These are phyloP conservation scores for Criorhina ranunculi DNA, from an alignment of 2,888 invertebrate species.

Conservation along the genomic window DNA sequence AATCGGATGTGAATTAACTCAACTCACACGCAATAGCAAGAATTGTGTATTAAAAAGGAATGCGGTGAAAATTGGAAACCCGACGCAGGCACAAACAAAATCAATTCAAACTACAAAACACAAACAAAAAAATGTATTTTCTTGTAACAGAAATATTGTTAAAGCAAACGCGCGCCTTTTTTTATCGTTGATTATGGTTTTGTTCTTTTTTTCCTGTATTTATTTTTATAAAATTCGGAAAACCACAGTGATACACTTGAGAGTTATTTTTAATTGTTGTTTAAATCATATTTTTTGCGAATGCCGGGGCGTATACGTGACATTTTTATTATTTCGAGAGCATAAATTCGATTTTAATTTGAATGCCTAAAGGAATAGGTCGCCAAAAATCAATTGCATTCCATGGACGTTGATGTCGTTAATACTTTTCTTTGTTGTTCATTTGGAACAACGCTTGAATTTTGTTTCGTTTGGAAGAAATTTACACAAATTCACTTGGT, in stretches of 20 bases:
- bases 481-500: neutral
- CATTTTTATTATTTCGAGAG: constrained; percentile 2
- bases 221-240: neutral
- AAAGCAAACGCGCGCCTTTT: constrained; percentile 55
- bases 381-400: neutral
- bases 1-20: constrained; percentile 49
- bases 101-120: constrained; percentile 50
- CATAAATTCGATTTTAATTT: neutral
- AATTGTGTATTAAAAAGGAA: constrained; percentile 54
- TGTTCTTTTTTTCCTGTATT: neutral
- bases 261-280: constrained; percentile 4
- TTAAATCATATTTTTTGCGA: constrained; percentile 4
- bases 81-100: constrained; percentile 55
- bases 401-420: neutral
- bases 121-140: constrained; percentile 46
- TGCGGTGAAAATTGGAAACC: constrained; percentile 45
- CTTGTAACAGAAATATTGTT: constrained; percentile 37
- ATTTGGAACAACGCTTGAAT: neutral
- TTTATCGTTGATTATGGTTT: constrained; percentile 2
- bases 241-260: neutral
- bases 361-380: neutral
- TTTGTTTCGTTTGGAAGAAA: neutral
- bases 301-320: constrained; percentile 56
- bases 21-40: constrained; percentile 57
- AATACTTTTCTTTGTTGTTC: neutral